Conservation (phyloP, 2,888 invertebrate genomes). For the Cryptus viduatorius region DNA sequence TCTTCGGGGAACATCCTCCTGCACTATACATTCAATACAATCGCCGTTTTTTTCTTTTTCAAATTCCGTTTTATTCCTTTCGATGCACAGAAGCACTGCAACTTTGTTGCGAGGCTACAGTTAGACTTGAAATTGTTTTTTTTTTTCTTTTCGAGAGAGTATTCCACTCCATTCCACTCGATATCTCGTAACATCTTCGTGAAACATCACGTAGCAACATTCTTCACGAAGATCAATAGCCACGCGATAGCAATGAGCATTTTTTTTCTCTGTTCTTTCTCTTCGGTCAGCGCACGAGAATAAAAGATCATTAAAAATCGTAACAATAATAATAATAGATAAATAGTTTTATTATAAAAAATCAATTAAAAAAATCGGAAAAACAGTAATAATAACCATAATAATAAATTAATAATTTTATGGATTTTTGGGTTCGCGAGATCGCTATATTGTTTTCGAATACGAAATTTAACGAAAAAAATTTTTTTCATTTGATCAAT, state of each 20-base stretch:
- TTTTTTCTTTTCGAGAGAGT: background rate
- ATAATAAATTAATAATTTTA: no score
- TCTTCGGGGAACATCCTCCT: conserved; percentile 1
- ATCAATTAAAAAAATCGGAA: no score
- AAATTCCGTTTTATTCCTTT: background rate
- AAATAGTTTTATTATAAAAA: no score
- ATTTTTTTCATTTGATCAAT: background rate
- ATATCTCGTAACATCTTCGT: conserved; percentile 16
- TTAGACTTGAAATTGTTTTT: background rate
- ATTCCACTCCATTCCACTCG: conserved; percentile 4
- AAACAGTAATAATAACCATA: no score
- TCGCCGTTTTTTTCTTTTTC: background rate
- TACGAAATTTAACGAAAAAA: no score
- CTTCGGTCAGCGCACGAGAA: background rate
- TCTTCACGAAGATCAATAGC: background rate
- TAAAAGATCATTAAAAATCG: background rate
- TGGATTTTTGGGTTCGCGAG: no score
- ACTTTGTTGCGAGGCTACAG: conserved; percentile 13
- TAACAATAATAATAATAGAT: no score
- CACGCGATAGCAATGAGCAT: background rate
- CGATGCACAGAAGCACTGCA: background rate
- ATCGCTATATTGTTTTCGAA: background rate
- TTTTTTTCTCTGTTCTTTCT: conserved; percentile 1
- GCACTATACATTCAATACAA: background rate
- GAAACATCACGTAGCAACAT: conserved; percentile 24